phyloP scores from a whole-genome alignment of 1,140 invertebrate species.

The Andrena cerasifolii region DNA sequence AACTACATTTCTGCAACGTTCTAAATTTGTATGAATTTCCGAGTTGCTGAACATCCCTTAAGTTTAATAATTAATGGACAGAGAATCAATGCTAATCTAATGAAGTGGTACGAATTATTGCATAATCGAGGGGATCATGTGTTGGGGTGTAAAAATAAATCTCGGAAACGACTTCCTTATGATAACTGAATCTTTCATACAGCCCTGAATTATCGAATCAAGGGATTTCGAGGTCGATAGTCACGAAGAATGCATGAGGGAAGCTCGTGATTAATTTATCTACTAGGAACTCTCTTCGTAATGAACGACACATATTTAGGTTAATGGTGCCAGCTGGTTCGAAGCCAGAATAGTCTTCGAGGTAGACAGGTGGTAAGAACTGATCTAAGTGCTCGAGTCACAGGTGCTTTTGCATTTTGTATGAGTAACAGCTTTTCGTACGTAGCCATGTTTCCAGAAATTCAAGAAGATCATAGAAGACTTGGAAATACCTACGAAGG shows the following conservation, averaged over 20 bases:
- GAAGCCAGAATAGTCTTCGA: constrained; percentile 52
- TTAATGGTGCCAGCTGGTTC: constrained; percentile 65
- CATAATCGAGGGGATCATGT: background rate
- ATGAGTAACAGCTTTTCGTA: background rate
- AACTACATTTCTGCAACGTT: no score
- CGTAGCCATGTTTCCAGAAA: background rate
- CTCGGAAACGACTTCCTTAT: background rate
- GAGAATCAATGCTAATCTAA: background rate
- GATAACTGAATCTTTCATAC: constrained; percentile 53
- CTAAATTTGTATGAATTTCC: no score
- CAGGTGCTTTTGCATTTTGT: constrained; percentile 20
- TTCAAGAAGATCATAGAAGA: background rate
- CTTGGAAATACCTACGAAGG: background rate
- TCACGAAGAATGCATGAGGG: constrained; percentile 25
- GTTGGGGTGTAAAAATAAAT: background rate
- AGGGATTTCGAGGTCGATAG: constrained; percentile 52
- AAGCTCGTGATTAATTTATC: constrained; percentile 59
- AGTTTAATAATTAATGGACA: background rate
- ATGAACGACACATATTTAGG: constrained; percentile 62
- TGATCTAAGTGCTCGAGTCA: constrained; percentile 18
- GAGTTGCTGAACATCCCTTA: background rate
- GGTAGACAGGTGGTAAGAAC: constrained; percentile 39
- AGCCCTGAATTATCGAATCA: constrained; percentile 52
- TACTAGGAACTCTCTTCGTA: constrained; percentile 42
- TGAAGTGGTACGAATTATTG: background rate